phyloP scores from a whole-genome alignment of 2,113 vertebrate genomes.

The Gavialis gangeticus region DNA sequence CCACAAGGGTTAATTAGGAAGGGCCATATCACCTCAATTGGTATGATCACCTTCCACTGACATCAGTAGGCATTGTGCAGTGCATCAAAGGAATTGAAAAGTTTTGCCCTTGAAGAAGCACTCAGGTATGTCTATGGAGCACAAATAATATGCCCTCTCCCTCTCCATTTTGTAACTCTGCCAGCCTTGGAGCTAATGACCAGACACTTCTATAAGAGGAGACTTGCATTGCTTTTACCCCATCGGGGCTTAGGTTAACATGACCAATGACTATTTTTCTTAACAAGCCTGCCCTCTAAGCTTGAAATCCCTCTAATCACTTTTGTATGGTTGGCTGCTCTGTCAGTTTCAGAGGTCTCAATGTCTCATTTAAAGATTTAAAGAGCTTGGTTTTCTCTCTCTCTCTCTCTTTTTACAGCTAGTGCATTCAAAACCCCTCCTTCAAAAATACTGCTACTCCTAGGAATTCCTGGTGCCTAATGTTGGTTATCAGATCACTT shows the following conservation, averaged over 20 bases:
- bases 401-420: background rate
- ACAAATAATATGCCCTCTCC: accelerated
- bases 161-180: background rate
- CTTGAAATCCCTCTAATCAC: background rate
- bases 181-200: background rate
- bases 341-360: background rate
- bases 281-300: accelerated
- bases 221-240: background rate
- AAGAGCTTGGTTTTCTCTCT: background rate
- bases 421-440: background rate
- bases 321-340: background rate
- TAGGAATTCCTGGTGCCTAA: background rate
- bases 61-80: accelerated
- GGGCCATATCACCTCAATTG: background rate
- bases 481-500: background rate
- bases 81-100: accelerated
- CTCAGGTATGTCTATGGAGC: background rate
- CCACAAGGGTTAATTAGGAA: slow-evolving; percentile 69
- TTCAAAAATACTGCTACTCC: background rate
- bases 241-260: background rate
- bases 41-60: background rate
- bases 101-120: background rate
- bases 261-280: no score
- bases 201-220: background rate
- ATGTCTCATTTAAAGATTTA: background rate